Percentiles rank a stretch among this genome's conserved stretches.
Evolutionary conservation across 2,888 invertebrate species (phyloP).

Genomic region (Metopia argyrocephala): DNA sequence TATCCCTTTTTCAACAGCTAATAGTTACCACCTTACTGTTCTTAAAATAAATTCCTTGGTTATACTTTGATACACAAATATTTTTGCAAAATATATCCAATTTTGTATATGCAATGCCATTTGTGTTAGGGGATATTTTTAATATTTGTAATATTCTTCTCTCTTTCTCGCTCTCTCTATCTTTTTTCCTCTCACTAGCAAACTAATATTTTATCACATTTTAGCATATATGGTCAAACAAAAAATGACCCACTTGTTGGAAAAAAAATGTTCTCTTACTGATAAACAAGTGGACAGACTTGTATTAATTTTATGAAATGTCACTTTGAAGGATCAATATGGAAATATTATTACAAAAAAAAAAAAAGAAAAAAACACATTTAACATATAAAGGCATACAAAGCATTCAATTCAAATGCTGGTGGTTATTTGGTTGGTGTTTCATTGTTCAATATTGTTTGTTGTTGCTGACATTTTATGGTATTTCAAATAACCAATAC

Average conservation of each 20-base stretch:
- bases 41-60: no score
- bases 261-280: not conserved
- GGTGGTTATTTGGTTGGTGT: conserved; percentile 48
- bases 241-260: conserved; percentile 40
- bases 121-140: conserved; percentile 29
- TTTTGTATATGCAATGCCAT: not conserved
- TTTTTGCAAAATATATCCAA: not conserved
- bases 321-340: conserved; percentile 9
- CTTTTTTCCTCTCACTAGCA: not conserved
- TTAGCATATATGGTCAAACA: conserved; percentile 44
- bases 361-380: not conserved
- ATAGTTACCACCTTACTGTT: no score
- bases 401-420: conserved; percentile 35
- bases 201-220: no score
- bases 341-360: not conserved
- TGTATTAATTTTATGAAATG: not conserved
- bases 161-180: not conserved
- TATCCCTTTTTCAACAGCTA: no score
- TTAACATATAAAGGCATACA: not conserved
- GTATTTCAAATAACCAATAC: not conserved
- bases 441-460: conserved; percentile 5
- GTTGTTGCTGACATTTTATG: not conserved
- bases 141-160: conserved; percentile 1
- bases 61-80: not conserved
- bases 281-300: not conserved